phyloP scores from a whole-genome alignment of 2,113 vertebrate genomes.

The Atherinomorus stipes region DNA sequence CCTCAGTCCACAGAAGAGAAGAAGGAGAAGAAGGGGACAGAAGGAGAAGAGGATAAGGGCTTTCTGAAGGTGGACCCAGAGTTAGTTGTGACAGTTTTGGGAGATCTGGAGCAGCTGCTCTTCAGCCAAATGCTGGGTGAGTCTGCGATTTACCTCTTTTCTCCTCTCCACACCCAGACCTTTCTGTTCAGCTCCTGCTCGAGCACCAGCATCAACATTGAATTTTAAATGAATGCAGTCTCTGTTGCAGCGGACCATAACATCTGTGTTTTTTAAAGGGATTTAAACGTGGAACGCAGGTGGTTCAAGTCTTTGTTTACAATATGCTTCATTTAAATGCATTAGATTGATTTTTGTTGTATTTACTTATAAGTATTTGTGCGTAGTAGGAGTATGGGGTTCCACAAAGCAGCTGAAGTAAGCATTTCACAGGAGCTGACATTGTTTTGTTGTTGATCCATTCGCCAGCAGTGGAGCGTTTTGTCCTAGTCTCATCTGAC shows the following conservation, averaged over 20 bases:
- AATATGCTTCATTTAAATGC: background rate
- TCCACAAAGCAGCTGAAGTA: conserved; percentile 47
- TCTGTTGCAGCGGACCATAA: conserved; percentile 52
- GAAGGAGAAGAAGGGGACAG: conserved; percentile 63
- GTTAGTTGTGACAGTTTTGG: conserved; percentile 96
- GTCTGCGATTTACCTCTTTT: conserved; percentile 63
- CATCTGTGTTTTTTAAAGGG: conserved; percentile 42
- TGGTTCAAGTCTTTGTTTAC: conserved; percentile 10
- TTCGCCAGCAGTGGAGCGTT: conserved; percentile 36
- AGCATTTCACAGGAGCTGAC: conserved; percentile 48
- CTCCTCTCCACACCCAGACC: conserved; percentile 57
- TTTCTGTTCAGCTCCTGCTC: conserved; percentile 42
- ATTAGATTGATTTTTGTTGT: conserved; percentile 4
- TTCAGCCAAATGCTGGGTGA: conserved; percentile 98
- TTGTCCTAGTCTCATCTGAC: conserved; percentile 59
- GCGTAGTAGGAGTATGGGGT: background rate
- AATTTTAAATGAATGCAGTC: conserved; percentile 68
- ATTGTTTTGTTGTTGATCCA: conserved; percentile 67
- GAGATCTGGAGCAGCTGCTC: conserved; percentile 96
- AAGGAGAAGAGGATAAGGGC: conserved; percentile 85
- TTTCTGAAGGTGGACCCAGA: conserved; percentile 98
- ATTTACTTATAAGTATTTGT: conserved; percentile 6
- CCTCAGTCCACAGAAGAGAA: conserved; percentile 61
- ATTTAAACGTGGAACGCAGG: conserved; percentile 3
- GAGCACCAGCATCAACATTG: conserved; percentile 59